A percentile compares a stretch with the other conserved stretches of the same genome.
Conservation (phyloP, 1,140 invertebrate species). For the Steinernema khuongi region DNA sequence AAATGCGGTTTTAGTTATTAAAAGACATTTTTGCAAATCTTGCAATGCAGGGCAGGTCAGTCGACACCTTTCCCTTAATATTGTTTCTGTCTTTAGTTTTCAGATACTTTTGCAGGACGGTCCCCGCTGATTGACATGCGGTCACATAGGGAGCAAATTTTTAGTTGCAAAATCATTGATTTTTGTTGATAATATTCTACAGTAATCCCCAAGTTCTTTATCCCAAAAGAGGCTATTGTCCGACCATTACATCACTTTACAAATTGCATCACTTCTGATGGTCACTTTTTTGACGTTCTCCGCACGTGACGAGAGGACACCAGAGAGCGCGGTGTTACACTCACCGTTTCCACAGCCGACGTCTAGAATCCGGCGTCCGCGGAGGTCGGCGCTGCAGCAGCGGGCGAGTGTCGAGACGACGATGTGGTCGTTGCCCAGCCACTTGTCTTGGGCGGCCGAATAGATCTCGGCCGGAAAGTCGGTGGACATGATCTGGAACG, state of each 20-base stretch:
- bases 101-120: too few species aligned
- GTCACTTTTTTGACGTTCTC: constrained; percentile 1
- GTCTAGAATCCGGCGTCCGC: constrained; percentile 25
- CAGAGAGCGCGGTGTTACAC: not conserved
- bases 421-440: constrained; percentile 24
- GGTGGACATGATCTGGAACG: constrained; percentile 1
- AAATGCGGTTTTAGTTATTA: too few species aligned
- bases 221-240: not conserved
- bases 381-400: constrained; percentile 1
- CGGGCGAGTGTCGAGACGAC: constrained; percentile 23
- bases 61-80: too few species aligned
- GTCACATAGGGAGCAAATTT: too few species aligned
- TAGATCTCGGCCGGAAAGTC: constrained; percentile 25
- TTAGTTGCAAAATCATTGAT: not conserved
- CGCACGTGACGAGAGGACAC: constrained; percentile 1
- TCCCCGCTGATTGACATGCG: not conserved
- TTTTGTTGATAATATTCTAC: not conserved
- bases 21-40: too few species aligned
- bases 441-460: constrained; percentile 25
- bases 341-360: constrained; percentile 35
- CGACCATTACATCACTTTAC: not conserved
- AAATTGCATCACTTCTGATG: not conserved
- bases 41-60: too few species aligned
- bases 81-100: too few species aligned
- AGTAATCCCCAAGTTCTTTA: not conserved